phyloP scores from a whole-genome alignment of 2,888 invertebrate genomes.

The Rotaria magnacalcarata region DNA sequence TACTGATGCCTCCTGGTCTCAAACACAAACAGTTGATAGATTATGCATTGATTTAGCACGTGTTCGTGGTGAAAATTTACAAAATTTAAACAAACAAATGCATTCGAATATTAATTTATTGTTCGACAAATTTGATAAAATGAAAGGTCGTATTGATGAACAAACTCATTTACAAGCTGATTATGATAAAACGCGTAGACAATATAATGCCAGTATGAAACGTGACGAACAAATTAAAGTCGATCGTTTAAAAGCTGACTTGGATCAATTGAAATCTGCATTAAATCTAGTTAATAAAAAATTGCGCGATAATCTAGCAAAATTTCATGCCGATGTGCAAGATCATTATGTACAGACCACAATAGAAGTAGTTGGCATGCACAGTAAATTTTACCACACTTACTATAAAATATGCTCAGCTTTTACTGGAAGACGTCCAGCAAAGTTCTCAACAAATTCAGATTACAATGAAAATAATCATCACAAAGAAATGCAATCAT shows the following conservation, averaged over 20 bases:
- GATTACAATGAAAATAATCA: not conserved
- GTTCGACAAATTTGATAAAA: not conserved
- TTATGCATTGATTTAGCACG: not conserved
- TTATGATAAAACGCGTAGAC: not conserved
- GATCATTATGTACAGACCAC: not conserved
- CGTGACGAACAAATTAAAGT: not conserved
- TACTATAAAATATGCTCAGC: not conserved
- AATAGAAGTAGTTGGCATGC: not conserved
- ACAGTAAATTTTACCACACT: not conserved
- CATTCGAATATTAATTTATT: not conserved
- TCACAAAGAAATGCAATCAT: not conserved
- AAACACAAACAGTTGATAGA: not conserved
- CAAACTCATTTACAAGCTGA: not conserved
- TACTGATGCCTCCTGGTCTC: not conserved
- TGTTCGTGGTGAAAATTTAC: not conserved
- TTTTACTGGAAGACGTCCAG: not conserved
- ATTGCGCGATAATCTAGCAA: not conserved
- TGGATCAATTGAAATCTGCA: not conserved
- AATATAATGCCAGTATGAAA: not conserved
- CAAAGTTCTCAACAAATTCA: not conserved
- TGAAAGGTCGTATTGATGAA: not conserved
- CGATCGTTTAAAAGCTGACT: not conserved
- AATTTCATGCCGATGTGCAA: not conserved
- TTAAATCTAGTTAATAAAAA: not conserved
- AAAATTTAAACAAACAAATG: not conserved